Evolutionary conservation across 2,888 invertebrate species (phyloP).

Genomic region (Eupelmus urozonus): DNA sequence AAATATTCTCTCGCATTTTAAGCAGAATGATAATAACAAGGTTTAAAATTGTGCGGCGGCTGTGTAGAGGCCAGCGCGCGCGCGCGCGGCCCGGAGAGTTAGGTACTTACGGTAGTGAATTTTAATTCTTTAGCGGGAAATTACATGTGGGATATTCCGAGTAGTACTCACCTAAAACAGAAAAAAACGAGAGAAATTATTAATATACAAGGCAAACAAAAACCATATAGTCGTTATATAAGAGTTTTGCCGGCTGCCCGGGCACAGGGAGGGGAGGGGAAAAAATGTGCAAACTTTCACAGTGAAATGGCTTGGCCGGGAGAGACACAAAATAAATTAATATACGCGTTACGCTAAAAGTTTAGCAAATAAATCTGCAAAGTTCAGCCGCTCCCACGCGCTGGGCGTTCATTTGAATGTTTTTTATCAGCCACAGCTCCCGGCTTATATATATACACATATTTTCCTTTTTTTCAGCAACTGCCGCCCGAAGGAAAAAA

Average conservation of each 20-base stretch:
- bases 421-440: constrained; percentile 59
- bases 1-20: too few species aligned
- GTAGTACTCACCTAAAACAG: constrained; percentile 55
- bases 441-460: constrained; percentile 39
- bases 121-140: constrained; percentile 46
- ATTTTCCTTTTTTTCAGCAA: constrained; percentile 40
- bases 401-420: constrained; percentile 55
- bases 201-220: constrained; percentile 42
- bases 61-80: too few species aligned
- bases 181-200: constrained; percentile 43
- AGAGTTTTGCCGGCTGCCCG: constrained; percentile 51
- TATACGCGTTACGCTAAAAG: constrained; percentile 59
- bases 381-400: constrained; percentile 41
- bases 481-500: neutral
- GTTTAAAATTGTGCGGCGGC: too few species aligned
- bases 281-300: constrained; percentile 52
- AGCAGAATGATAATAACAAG: too few species aligned
- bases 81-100: too few species aligned
- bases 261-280: neutral
- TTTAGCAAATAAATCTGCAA: constrained; percentile 60
- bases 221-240: constrained; percentile 25
- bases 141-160: constrained; percentile 39
- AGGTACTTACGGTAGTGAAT: constrained; percentile 41
- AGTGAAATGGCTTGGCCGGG: constrained; percentile 25
- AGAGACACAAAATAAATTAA: constrained; percentile 58